Evolutionary conservation across 1,140 invertebrate species (phyloP).

Genomic region (Plutomurus gul): DNA sequence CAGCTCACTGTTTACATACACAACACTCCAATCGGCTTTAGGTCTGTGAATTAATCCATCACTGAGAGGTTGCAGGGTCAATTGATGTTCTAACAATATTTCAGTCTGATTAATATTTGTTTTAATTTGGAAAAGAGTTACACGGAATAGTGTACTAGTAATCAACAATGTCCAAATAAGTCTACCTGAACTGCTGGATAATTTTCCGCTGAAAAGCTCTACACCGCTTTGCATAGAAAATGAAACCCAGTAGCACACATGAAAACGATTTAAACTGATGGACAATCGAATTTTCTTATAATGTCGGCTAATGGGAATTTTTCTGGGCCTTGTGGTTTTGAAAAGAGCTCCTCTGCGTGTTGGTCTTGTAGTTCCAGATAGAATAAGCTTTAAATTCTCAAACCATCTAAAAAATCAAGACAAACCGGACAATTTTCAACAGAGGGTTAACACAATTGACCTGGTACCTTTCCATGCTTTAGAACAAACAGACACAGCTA

Average conservation of each 20-base stretch:
- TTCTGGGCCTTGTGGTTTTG: constrained; percentile 77
- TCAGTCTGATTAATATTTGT: no score
- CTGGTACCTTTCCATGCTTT: no score
- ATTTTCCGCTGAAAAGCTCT: constrained; percentile 82
- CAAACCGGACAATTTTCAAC: no score
- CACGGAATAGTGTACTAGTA: not conserved
- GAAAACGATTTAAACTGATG: constrained; percentile 84
- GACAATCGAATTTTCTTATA: constrained; percentile 86
- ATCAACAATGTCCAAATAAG: not conserved
- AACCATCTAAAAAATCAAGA: constrained; percentile 81
- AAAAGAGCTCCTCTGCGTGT: constrained; percentile 88
- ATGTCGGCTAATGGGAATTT: constrained; percentile 89
- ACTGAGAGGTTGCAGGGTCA: constrained; percentile 74
- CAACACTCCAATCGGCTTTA: constrained; percentile 84
- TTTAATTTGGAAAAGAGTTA: not conserved
- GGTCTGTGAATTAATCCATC: constrained; percentile 86
- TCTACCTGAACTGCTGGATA: constrained; percentile 77
- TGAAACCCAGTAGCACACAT: constrained; percentile 98
- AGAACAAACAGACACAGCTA: no score
- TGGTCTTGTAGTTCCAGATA: constrained; percentile 93
- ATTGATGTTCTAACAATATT: constrained; percentile 68
- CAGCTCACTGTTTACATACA: constrained; percentile 91
- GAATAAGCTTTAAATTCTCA: constrained; percentile 91
- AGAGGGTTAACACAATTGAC: no score
- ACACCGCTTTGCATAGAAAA: constrained; percentile 94